A percentile compares a stretch with the other conserved stretches of the same genome.
These are phyloP conservation scores for Forbesichthys agassizii DNA, from an alignment of 2,113 vertebrate genomes.

Conservation along the genomic window DNA sequence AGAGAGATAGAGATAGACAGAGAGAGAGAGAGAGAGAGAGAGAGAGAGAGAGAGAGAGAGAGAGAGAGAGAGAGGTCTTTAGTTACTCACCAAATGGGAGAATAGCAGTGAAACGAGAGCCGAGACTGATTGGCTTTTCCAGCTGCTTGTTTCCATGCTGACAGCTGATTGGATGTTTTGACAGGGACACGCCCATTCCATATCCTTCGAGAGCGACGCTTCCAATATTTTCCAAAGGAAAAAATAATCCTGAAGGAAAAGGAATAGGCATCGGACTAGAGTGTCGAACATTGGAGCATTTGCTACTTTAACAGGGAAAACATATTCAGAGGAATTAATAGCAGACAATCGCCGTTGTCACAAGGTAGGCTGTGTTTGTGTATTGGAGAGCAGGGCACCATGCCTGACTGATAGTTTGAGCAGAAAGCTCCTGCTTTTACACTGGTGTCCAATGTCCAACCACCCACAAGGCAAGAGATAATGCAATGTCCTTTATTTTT, in stretches of 20 bases:
- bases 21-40: no score
- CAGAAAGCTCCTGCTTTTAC: constrained; percentile 19
- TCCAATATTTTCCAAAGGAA: constrained; percentile 30
- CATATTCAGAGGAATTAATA: not conserved
- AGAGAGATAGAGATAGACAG: no score
- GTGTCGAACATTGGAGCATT: not conserved
- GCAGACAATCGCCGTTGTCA: not conserved
- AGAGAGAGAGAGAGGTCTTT: not conserved
- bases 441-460: constrained; percentile 55
- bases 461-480: constrained; percentile 3
- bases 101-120: not conserved
- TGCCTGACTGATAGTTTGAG: constrained; percentile 23
- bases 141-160: not conserved
- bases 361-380: constrained; percentile 42
- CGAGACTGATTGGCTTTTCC: not conserved
- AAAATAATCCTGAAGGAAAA: constrained; percentile 19
- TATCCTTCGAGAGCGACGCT: constrained; percentile 35
- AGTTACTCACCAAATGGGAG: not conserved
- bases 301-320: not conserved
- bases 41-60: no score
- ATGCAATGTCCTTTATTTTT: not conserved
- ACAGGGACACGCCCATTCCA: constrained; percentile 19
- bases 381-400: not conserved
- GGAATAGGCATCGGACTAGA: constrained; percentile 3
- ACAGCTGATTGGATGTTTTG: constrained; percentile 28